Evolutionary conservation across 2,888 invertebrate genomes (phyloP).

Genomic region (Philonicus albiceps): DNA sequence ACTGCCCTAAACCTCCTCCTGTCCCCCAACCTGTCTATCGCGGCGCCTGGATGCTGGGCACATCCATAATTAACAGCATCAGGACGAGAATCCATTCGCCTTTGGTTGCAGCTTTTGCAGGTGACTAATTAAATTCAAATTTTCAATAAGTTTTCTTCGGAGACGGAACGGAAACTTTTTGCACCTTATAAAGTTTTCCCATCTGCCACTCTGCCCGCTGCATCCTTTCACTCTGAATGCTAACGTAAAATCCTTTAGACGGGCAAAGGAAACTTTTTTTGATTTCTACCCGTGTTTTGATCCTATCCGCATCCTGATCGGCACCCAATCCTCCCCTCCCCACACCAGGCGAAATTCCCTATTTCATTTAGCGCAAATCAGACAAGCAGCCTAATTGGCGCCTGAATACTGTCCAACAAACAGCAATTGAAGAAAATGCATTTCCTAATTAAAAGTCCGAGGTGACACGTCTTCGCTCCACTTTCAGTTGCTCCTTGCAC

Average conservation of each 20-base stretch:
- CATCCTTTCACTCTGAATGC: background rate
- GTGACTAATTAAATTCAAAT: background rate
- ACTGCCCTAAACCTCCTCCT: background rate
- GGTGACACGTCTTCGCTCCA: constrained; percentile 39
- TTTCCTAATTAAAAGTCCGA: constrained; percentile 47
- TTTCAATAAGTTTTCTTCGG: background rate
- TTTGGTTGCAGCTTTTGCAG: background rate
- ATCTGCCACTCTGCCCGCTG: background rate
- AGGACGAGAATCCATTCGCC: background rate
- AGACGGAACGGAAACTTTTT: background rate
- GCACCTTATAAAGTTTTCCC: background rate
- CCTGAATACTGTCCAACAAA: constrained; percentile 38
- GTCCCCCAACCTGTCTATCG: background rate
- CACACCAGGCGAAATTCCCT: background rate
- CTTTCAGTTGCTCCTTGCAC: background rate
- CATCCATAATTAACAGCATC: background rate
- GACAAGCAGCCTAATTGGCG: constrained; percentile 39
- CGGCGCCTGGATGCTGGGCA: background rate
- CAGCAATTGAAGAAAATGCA: constrained; percentile 46
- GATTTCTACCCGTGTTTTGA: constrained; percentile 3
- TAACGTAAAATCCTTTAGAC: background rate
- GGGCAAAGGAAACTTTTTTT: background rate
- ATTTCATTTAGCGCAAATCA: constrained; percentile 37
- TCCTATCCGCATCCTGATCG: background rate
- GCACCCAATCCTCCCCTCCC: background rate